Evolutionary conservation across 2,888 invertebrate genomes (phyloP).

Genomic region (Horisme vitalbata): DNA sequence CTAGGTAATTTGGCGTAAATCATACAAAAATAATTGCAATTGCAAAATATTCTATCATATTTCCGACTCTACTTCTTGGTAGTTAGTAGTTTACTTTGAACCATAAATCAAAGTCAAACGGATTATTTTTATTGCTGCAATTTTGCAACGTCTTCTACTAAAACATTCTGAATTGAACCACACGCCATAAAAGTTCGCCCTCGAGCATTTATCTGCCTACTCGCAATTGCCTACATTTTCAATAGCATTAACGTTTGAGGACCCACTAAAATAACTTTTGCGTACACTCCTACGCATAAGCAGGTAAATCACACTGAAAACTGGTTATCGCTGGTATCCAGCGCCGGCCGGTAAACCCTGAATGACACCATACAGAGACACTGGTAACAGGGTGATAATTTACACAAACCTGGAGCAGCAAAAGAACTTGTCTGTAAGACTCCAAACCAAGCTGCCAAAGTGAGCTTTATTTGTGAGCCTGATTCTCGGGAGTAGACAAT

Average conservation of each 20-base stretch:
- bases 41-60: no score
- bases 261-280: slow-evolving; percentile 37
- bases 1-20: no score
- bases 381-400: no score
- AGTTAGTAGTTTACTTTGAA: no score
- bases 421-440: no score
- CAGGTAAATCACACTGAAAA: slow-evolving; percentile 4
- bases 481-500: no score
- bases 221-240: slow-evolving; percentile 30
- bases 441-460: no score
- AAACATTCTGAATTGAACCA: slow-evolving; percentile 17
- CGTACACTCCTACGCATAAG: slow-evolving; percentile 32
- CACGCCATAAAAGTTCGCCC: slow-evolving; percentile 15
- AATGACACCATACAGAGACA: neutral
- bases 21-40: no score
- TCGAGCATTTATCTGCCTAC: slow-evolving; percentile 28
- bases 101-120: no score
- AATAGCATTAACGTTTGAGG: slow-evolving; percentile 31
- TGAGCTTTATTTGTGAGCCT: no score
- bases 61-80: no score
- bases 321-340: neutral
- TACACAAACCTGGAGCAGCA: no score
- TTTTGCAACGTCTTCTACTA: slow-evolving; percentile 18
- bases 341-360: neutral
- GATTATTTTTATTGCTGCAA: slow-evolving; percentile 1